These are phyloP conservation scores for Anabas testudineus DNA, from an alignment of 2,797 vertebrate genomes.

Conservation along the genomic window DNA sequence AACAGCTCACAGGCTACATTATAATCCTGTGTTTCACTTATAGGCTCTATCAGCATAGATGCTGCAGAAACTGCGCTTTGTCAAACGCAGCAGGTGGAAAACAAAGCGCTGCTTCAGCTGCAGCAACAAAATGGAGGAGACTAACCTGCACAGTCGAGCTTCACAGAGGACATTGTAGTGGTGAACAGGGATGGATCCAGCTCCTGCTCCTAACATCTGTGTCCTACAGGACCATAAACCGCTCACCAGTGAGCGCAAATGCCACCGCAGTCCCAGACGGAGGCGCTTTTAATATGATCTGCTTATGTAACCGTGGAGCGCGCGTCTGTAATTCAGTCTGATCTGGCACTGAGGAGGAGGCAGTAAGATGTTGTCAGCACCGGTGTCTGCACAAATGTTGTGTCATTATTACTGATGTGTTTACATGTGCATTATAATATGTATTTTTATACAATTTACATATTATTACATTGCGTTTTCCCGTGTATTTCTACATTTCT, in stretches of 20 bases:
- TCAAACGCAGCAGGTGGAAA: background rate
- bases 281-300: background rate
- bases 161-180: conserved; percentile 35
- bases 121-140: background rate
- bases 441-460: too few relatives aligned
- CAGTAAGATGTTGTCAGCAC: too few relatives aligned
- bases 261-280: background rate
- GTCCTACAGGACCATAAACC: conserved; percentile 2
- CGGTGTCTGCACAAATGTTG: too few relatives aligned
- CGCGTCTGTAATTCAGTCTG: background rate
- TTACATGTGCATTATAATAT: too few relatives aligned
- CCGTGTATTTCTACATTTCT: background rate
- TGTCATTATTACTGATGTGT: too few relatives aligned
- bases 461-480: too few relatives aligned
- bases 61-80: background rate
- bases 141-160: conserved; percentile 43
- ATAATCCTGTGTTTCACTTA: too few relatives aligned
- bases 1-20: too few relatives aligned
- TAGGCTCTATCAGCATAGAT: too few relatives aligned
- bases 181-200: background rate
- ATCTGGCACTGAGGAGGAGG: too few relatives aligned
- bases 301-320: conserved; percentile 3
- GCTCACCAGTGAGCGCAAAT: background rate
- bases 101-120: too few relatives aligned
- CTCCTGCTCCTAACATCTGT: background rate